Conservation (phyloP, 2,888 invertebrate species). For the Sphinx pinastri region DNA sequence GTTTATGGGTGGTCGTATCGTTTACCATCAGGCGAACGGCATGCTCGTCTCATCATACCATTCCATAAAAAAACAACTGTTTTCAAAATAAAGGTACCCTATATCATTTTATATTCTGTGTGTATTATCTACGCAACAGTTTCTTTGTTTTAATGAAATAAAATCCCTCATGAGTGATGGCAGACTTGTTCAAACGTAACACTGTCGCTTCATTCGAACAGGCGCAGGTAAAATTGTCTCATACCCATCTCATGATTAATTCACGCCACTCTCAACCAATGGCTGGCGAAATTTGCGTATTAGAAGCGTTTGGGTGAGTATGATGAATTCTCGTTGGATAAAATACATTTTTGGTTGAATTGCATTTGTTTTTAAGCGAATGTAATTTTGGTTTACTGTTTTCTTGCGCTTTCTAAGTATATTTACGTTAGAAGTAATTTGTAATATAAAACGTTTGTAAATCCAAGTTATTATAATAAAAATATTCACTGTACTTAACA, state of each 20-base stretch:
- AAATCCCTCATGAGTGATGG: neutral
- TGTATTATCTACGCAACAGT: no score
- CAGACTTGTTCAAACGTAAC: constrained; percentile 29
- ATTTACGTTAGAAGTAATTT: no score
- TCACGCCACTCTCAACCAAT: constrained; percentile 32
- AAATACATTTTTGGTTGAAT: neutral
- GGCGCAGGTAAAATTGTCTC: constrained; percentile 39
- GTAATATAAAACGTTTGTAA: no score
- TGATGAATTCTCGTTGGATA: constrained; percentile 3
- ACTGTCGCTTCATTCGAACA: constrained; percentile 36
- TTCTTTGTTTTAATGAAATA: neutral
- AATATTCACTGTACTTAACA: no score
- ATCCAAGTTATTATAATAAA: no score
- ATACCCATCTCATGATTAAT: constrained; percentile 46
- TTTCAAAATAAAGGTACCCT: no score
- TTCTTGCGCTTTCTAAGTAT: neutral
- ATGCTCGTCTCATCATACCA: no score
- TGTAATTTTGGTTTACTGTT: neutral
- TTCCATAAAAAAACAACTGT: no score
- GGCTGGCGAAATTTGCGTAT: constrained; percentile 17
- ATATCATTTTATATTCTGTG: no score
- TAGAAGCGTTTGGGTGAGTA: neutral
- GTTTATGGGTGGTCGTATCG: no score
- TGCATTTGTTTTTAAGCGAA: neutral
- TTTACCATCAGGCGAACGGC: no score